Evolutionary conservation across 2,888 invertebrate genomes (phyloP), one percentile per base, ranked within the genome.

Genomic region (Ctena decussata): DNA sequence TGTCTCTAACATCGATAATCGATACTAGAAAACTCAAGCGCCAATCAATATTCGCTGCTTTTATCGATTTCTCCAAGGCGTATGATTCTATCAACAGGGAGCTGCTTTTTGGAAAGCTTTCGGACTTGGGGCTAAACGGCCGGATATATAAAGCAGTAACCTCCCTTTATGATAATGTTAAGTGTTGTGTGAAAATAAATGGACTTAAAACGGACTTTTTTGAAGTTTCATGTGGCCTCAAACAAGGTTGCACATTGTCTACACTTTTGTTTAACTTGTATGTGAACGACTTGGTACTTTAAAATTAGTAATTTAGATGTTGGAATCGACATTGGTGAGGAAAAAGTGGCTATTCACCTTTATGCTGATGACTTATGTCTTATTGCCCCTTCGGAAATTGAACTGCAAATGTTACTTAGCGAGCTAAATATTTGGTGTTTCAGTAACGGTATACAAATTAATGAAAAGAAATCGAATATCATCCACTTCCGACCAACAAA

Each of bases 401-500:
- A 60, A 60, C 21, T 60, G 27, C 35, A 32, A 1, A 18, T 18
- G 3, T 35, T 32, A 21, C 5, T 65, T 6, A 69, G 8, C 30
- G 30, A 21, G 6, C 35, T 69, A 27, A 27, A 12, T 11, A 32
- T 6, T 32, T 69, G 69, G 69, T 69, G 69, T 11, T 18, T 44
- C n/a, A 27, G 6, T n/a, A 77, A 39, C 30, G 37, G 15, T 27
- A 24, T 77, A 39, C 39, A 69, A 18, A 69, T 77, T 11, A 77
- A 77, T 35, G 32, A 41, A 49, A 70, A 41, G 41, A 41, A 41
- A 15, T 41, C 41, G 15, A 41, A 41, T 41, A 11, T 41, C 6
- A 15, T 41, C 24, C 77, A 69, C 49, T 70, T 77, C 70, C 69
- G 77, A 46, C 46, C 44, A 46, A 35, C 77, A 15, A 46, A 49